phyloP scores from a whole-genome alignment of 2,797 vertebrate species.

The Capromys pilorides region DNA sequence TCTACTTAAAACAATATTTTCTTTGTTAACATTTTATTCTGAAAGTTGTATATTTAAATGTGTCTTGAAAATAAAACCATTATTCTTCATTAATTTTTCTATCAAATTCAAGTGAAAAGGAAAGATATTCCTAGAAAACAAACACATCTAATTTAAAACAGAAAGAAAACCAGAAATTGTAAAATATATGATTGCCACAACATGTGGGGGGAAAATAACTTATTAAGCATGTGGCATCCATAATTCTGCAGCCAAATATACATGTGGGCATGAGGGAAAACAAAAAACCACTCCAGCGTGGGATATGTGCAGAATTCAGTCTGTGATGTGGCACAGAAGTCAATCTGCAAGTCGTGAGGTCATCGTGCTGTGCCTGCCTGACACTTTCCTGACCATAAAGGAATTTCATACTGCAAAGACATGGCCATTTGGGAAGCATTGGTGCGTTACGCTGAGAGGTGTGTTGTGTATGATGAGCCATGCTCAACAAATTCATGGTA shows the following conservation, averaged over 20 bases:
- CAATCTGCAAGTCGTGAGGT: slow-evolving; percentile 13
- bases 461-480: slow-evolving; percentile 59
- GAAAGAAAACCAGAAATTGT: background rate
- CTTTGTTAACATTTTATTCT: background rate
- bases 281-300: background rate
- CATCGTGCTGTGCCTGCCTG: background rate
- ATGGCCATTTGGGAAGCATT: background rate
- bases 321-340: background rate
- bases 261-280: background rate
- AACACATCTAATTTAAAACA: background rate
- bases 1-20: background rate
- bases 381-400: slow-evolving; percentile 33
- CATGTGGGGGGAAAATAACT: background rate
- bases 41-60: background rate
- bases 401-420: slow-evolving; percentile 51
- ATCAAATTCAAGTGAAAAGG: background rate
- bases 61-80: background rate
- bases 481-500: slow-evolving; percentile 60
- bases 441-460: background rate
- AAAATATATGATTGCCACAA: background rate
- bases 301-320: background rate
- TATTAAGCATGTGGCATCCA: background rate
- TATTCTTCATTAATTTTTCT: background rate
- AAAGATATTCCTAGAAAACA: background rate
- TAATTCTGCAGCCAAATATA: slow-evolving; percentile 27